phyloP scores from a whole-genome alignment of 2,113 vertebrate species.

The Phoenicopterus ruber region DNA sequence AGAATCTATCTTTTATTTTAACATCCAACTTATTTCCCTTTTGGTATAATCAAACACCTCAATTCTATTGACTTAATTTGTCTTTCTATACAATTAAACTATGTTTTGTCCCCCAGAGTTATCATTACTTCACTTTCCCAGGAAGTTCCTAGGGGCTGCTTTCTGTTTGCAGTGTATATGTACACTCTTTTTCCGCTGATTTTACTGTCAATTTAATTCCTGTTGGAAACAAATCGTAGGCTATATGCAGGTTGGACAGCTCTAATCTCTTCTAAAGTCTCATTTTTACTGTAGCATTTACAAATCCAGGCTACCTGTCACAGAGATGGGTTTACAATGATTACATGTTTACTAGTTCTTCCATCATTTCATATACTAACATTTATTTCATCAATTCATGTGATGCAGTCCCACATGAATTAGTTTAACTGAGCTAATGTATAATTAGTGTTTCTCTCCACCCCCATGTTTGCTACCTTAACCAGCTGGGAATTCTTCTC shows the following conservation, averaged over 20 bases:
- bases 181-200: background rate
- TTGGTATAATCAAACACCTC: background rate
- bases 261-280: background rate
- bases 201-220: background rate
- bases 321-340: background rate
- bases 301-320: background rate
- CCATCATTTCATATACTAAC: slow-evolving; percentile 26
- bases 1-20: background rate
- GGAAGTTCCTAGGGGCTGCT: background rate
- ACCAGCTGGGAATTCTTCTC: slow-evolving; percentile 47
- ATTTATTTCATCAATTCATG: slow-evolving; percentile 27
- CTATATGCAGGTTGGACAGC: background rate
- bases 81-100: background rate
- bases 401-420: slow-evolving; percentile 34
- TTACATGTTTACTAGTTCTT: background rate
- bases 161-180: background rate
- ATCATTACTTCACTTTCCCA: background rate
- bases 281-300: slow-evolving; percentile 6
- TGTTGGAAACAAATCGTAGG: background rate
- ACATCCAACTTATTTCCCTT: background rate
- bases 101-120: background rate
- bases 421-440: slow-evolving; percentile 57
- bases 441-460: slow-evolving; percentile 57
- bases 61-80: background rate
- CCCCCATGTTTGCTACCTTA: slow-evolving; percentile 18